These are phyloP conservation scores for Sciurus niger DNA, from an alignment of 2,113 vertebrate genomes.

Conservation along the genomic window DNA sequence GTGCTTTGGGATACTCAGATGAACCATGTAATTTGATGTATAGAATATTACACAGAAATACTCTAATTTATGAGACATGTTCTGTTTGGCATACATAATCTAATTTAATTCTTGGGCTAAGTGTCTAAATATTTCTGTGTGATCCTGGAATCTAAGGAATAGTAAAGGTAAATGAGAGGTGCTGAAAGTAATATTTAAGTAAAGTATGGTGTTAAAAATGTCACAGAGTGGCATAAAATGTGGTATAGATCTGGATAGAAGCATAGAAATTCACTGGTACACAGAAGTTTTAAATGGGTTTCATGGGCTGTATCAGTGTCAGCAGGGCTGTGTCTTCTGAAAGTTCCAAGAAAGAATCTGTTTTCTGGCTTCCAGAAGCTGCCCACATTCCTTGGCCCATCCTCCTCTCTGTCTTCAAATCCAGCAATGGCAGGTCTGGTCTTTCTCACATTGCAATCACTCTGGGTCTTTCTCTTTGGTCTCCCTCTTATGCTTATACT, in stretches of 20 bases:
- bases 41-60: conserved; percentile 1
- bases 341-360: neutral
- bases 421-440: accelerated
- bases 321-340: neutral
- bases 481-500: neutral
- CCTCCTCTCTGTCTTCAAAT: neutral
- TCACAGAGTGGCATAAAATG: neutral
- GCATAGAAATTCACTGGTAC: neutral
- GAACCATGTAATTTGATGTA: neutral
- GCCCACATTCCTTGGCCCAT: neutral
- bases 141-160: conserved; percentile 51
- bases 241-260: neutral
- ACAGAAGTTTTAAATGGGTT: neutral
- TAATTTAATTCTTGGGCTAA: neutral
- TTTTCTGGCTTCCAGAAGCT: neutral
- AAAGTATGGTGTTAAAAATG: neutral
- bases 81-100: neutral
- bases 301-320: neutral
- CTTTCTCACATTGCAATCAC: neutral
- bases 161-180: neutral
- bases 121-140: conserved; percentile 39
- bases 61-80: conserved; percentile 8
- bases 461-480: neutral
- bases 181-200: conserved; percentile 34
- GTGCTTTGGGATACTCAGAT: neutral